Conservation (phyloP, 2,888 invertebrate genomes). For the Ectropis crepuscularia region DNA sequence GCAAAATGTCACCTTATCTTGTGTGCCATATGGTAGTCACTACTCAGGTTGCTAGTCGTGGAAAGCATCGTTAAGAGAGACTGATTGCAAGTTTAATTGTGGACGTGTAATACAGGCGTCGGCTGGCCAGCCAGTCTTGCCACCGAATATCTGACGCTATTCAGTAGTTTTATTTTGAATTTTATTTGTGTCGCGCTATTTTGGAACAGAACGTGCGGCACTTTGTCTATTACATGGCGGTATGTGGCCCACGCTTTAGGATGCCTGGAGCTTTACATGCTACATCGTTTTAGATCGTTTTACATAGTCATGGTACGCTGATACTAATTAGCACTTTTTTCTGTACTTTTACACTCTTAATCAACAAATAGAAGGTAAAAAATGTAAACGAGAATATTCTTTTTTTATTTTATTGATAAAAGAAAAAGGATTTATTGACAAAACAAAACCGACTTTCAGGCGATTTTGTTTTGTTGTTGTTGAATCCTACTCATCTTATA, state of each 20-base stretch:
- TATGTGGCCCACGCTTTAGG: conserved; percentile 69
- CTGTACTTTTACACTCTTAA: too few relatives aligned
- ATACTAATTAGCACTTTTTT: too few relatives aligned
- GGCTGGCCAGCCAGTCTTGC: conserved; percentile 60
- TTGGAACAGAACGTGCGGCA: conserved; percentile 77
- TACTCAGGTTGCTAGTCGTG: conserved; percentile 12
- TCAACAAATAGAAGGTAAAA: not conserved
- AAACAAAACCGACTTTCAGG: too few relatives aligned
- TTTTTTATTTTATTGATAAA: too few relatives aligned
- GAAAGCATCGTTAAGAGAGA: conserved; percentile 44
- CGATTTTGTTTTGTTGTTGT: too few relatives aligned
- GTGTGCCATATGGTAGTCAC: too few relatives aligned
- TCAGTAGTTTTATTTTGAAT: conserved; percentile 81
- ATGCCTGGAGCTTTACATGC: conserved; percentile 56
- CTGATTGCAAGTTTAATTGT: conserved; percentile 62
- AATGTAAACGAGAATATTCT: too few relatives aligned
- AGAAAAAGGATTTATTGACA: too few relatives aligned
- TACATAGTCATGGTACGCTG: not conserved
- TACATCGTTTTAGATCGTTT: conserved; percentile 29
- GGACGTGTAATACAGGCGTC: conserved; percentile 60
- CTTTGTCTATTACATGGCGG: conserved; percentile 77
- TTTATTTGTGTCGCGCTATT: conserved; percentile 85
- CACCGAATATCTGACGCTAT: conserved; percentile 75
- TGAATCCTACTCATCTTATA: too few relatives aligned
- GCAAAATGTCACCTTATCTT: too few relatives aligned